Base-by-base conservation (phyloP, 2,888 invertebrate genomes). In the Caenorhabditis becei region DNA sequence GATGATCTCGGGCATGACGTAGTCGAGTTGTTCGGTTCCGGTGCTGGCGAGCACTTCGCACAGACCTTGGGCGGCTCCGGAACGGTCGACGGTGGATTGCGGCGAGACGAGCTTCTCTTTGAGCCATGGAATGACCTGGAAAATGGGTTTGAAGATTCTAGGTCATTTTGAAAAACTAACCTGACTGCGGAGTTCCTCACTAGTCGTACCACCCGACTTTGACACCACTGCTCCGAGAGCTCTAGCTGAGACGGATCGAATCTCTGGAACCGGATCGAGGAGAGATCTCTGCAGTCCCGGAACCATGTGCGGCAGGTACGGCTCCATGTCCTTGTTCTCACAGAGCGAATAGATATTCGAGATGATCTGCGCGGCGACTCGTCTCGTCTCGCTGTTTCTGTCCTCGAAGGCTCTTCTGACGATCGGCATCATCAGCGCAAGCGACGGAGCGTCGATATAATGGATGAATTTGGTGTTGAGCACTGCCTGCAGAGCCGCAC, bases 261-360 rank as follows among this genome's bases (percentile, higher is more conserved):
- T 96, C 93, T 99, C 98, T 0, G 99, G 99, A 61, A 97, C 98
- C 0, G 99, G 99, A 93, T 99, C 99, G 62, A 99, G 93, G 83
- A 99, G 93, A 53, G 97, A 97, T 81, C 95, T 95, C 93, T 99
- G 97, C 77, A 99, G 92, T 0, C 98, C 98, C 0, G 98, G 98
- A 83, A 98, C 96, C 85, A 99, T 96, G 61, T 95, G 96, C 0
- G 96, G 96, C 89, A 99, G 93, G 92, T 99, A 99, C 0, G 99
- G 98, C 86, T 95, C 94, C 83, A 99, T 93, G 92, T 99, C 99
- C 91, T 99, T 99, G 92, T 98, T 97, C 92, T 98, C 98, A 0
- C 98, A 98, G 56, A 99, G 93, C 0, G 97, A 97, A 92, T 98
- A 99, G 97, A 99, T 98, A 92, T 98, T 99, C 75, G 98, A 97